Percentiles rank a stretch among this genome's conserved stretches.
These are phyloP conservation scores for Oenanthe oenanthe DNA, from an alignment of 2,113 vertebrate species.

Conservation along the genomic window DNA sequence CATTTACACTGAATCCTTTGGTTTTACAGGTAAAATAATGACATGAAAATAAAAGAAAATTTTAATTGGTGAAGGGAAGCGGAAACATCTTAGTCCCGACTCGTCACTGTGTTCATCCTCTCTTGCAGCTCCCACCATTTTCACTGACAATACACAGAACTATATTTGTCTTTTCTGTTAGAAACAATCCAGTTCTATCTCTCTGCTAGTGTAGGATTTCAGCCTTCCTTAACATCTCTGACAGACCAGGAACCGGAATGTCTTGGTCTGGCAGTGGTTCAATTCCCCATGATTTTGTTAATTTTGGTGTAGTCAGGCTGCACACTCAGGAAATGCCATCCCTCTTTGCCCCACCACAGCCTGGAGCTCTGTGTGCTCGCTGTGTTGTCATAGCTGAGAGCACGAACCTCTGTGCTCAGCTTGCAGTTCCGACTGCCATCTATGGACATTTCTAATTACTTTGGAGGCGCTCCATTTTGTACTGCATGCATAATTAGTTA, in stretches of 20 bases:
- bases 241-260: not conserved
- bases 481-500: slow-evolving; percentile 48
- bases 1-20: slow-evolving; percentile 36
- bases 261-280: not conserved
- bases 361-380: not conserved
- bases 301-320: not conserved
- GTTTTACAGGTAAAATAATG: slow-evolving; percentile 52
- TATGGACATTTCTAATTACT: slow-evolving; percentile 45
- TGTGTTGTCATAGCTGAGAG: slow-evolving; percentile 11
- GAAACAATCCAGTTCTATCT: not conserved
- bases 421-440: not conserved
- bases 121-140: not conserved
- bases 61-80: slow-evolving; percentile 50
- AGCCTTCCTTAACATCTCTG: not conserved
- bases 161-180: not conserved
- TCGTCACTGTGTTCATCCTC: not conserved
- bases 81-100: not conserved
- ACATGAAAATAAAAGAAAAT: slow-evolving; percentile 38
- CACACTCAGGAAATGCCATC: not conserved
- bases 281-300: not conserved
- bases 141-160: not conserved
- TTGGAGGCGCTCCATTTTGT: slow-evolving; percentile 51
- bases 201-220: not conserved
- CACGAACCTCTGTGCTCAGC: not conserved
- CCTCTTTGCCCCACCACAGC: not conserved